Percentiles rank a stretch among this genome's conserved stretches.
Evolutionary conservation across 2,113 vertebrate species (phyloP).

Genomic region (Pitta sordida): DNA sequence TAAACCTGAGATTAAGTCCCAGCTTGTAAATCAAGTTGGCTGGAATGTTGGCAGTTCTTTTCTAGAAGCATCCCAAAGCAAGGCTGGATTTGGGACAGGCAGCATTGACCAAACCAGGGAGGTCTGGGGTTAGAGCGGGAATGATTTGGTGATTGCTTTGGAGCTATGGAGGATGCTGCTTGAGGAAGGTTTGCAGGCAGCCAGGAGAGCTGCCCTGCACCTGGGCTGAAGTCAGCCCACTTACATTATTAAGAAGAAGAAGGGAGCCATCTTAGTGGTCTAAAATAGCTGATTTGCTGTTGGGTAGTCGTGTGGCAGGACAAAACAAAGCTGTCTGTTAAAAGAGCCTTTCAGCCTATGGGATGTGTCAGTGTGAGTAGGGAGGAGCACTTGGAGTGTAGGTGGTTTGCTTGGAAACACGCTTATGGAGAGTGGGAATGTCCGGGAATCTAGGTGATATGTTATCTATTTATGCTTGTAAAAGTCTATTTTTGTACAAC

Average conservation of each 20-base stretch:
- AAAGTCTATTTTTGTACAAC: constrained; percentile 48
- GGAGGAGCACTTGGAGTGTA: neutral
- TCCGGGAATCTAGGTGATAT: neutral
- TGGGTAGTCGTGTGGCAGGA: neutral
- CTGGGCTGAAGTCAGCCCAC: neutral
- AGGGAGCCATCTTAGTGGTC: neutral
- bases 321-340: neutral
- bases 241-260: neutral
- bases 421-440: neutral
- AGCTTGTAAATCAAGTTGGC: neutral
- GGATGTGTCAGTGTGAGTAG: neutral
- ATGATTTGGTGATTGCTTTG: neutral
- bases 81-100: neutral
- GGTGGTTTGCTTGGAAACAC: neutral
- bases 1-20: neutral
- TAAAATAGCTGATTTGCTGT: neutral
- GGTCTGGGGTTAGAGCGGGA: neutral
- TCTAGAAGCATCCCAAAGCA: neutral
- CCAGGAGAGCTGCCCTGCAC: neutral
- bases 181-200: neutral
- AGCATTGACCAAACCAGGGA: neutral
- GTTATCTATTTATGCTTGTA: constrained; percentile 48
- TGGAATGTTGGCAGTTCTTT: neutral
- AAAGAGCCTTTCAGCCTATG: neutral
- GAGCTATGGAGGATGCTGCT: neutral